Base-by-base conservation (phyloP, 1,140 invertebrate genomes). In the Pachypsylla venusta region DNA sequence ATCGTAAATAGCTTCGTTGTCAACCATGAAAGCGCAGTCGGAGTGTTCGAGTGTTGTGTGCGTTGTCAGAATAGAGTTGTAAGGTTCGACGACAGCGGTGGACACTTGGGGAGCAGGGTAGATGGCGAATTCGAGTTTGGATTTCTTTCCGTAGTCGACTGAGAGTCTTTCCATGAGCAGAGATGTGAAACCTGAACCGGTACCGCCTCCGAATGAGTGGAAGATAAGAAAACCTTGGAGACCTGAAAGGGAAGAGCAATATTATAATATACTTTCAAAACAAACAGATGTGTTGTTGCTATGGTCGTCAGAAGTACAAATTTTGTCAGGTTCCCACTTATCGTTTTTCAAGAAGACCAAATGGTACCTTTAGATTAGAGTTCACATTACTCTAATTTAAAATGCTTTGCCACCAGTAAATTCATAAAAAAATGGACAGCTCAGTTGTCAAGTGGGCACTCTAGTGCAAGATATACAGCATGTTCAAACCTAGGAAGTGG, bases 41-140 rank as follows among this genome's bases (percentile, higher is more conserved):
- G 76, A 81, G 64, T 81, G 79, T 67, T 81, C 80, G 25, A 82
- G 68, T n/a, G 79, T 87, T 61, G 81, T 87, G 68, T 85, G 85
- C 13, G 83, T 86, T 30, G 84, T 86, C 55, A 89, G 72, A 66
- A 89, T 86, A 0, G 86, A 86, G 72, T 82, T 84, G 74, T 85
- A 85, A 0, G 82, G 82, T 65, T 85, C 82, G 5, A 84, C 82
- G 4, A 84, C 82, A 48, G 83, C 82, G 4, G 79, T 80, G 4
- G 78, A 76, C 25, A 89, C 76, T 73, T 79, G 63, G 53, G 62
- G 60, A 12, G 81, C 81, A 20, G 82, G 82, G 68, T 84, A 84
- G 63, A 84, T 77, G 35, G 77, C 76, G 66, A 84, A 84, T 68
- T 84, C 81, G 24, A 84, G 69, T 72, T 83, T 82, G 2, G 77